These are phyloP conservation scores for Nudaria mundana DNA, from an alignment of 2,888 invertebrate genomes.

Conservation along the genomic window DNA sequence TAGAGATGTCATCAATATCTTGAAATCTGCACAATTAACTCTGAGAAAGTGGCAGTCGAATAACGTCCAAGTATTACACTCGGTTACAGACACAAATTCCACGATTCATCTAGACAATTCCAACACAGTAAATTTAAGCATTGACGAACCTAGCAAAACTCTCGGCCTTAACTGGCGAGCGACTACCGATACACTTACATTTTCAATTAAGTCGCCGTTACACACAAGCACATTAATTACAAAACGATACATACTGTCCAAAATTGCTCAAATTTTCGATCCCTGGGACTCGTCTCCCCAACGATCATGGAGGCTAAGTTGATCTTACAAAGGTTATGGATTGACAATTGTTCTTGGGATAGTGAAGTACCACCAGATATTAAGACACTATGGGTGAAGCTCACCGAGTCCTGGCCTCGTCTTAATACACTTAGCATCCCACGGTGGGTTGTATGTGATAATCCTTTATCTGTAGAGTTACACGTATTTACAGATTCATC, in stretches of 20 bases:
- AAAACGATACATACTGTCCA: conserved; percentile 26
- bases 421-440: conserved; percentile 7
- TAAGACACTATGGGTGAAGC: background rate
- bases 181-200: conserved; percentile 18
- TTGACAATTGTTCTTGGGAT: conserved; percentile 22
- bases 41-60: background rate
- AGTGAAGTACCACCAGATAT: conserved; percentile 13
- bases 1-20: background rate
- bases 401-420: background rate
- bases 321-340: conserved; percentile 4
- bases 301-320: conserved; percentile 26
- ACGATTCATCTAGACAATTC: too few relatives aligned
- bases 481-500: conserved; percentile 30
- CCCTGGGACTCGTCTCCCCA: conserved; percentile 21
- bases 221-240: conserved; percentile 15
- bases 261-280: conserved; percentile 23
- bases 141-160: conserved; percentile 15
- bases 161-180: conserved; percentile 30
- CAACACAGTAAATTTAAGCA: background rate
- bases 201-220: conserved; percentile 11
- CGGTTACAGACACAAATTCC: background rate
- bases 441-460: conserved; percentile 11
- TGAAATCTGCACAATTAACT: background rate
- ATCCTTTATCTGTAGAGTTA: conserved; percentile 10
- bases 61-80: background rate